These are phyloP conservation scores for Micrasema minimum DNA, from an alignment of 1,140 invertebrate genomes.

Conservation along the genomic window DNA sequence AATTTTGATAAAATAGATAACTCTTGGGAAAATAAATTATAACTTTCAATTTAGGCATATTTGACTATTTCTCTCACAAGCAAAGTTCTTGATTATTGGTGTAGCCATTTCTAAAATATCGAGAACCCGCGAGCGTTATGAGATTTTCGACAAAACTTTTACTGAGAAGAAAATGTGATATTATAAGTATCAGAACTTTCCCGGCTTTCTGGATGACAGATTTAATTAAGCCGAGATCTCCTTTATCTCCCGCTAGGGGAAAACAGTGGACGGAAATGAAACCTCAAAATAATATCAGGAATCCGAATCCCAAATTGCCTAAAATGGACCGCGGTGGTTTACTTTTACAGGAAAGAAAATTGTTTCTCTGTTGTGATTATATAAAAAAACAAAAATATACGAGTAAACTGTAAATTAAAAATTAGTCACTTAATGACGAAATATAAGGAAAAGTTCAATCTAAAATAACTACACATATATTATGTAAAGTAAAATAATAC, in stretches of 20 bases:
- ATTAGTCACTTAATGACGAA: no score
- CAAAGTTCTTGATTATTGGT: no score
- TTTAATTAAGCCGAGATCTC: conserved; percentile 45
- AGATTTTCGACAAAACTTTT: conserved; percentile 11
- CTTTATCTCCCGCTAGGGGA: conserved; percentile 23
- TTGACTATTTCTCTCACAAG: no score
- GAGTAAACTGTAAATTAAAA: no score
- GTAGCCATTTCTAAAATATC: background rate
- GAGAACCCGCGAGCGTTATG: conserved; percentile 14
- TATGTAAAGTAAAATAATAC: no score
- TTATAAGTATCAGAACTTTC: conserved; percentile 36
- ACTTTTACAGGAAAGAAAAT: conserved; percentile 5
- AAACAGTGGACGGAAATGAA: conserved; percentile 28
- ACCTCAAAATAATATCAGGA: conserved; percentile 32
- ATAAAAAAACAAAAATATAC: no score
- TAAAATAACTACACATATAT: no score
- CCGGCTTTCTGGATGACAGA: conserved; percentile 41
- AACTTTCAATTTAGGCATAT: no score
- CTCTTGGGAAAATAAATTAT: no score
- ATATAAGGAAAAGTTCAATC: no score
- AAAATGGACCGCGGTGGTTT: conserved; percentile 10
- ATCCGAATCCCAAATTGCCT: conserved; percentile 1
- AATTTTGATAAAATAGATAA: no score
- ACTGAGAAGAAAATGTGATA: conserved; percentile 17
- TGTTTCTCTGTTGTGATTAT: no score